Evolutionary conservation across 2,888 invertebrate species (phyloP).

Genomic region (Mesochorus sp.): DNA sequence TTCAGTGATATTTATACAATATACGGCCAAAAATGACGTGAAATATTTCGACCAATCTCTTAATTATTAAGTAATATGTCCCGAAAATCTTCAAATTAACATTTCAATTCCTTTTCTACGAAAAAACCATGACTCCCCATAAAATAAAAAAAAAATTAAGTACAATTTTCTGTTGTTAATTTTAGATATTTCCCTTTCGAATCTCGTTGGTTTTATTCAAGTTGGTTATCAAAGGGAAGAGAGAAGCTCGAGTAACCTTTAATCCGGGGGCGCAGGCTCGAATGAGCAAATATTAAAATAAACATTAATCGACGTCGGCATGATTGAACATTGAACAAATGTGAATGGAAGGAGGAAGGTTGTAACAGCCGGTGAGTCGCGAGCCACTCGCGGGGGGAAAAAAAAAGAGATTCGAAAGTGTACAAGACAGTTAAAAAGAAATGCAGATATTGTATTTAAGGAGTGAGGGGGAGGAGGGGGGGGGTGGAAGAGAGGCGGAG

Average conservation of each 20-base stretch:
- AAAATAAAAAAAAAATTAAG: no score
- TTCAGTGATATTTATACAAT: no score
- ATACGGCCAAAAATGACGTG: no score
- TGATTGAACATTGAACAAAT: slow-evolving; percentile 49
- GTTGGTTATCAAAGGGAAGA: no score
- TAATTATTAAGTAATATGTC: no score
- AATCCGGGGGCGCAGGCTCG: not conserved
- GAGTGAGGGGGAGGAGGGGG: not conserved
- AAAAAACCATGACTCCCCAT: no score
- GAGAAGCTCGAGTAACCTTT: not conserved
- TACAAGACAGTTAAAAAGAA: slow-evolving; percentile 1
- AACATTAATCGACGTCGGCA: slow-evolving; percentile 51
- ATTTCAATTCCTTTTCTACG: no score
- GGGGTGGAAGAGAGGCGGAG: not conserved
- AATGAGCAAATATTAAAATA: slow-evolving; percentile 42
- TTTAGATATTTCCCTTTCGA: no score
- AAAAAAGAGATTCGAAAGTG: slow-evolving; percentile 1
- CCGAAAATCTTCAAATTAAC: no score
- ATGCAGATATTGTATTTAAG: not conserved
- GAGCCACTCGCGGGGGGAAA: slow-evolving; percentile 17
- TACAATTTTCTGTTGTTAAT: no score
- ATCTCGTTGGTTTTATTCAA: no score
- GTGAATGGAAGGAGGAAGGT: not conserved
- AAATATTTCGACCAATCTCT: no score
- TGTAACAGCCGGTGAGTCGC: slow-evolving; percentile 4